These are phyloP conservation scores for Phoxinus phoxinus DNA, from an alignment of 2,113 vertebrate species.

Conservation along the genomic window DNA sequence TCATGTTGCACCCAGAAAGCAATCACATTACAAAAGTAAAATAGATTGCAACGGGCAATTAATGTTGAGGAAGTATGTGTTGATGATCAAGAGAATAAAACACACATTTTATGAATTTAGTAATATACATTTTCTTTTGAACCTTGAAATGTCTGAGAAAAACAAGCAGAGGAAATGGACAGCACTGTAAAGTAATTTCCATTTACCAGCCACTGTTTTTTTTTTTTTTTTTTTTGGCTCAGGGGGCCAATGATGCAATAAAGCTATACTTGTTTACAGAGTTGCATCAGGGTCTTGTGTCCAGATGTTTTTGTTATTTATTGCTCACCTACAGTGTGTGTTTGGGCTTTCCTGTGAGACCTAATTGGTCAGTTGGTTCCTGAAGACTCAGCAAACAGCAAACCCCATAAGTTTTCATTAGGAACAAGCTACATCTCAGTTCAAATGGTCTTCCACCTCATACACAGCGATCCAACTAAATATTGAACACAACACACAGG, in stretches of 20 bases:
- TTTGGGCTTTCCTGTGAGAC: conserved; percentile 46
- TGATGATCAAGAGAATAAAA: background rate
- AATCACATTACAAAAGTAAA: background rate
- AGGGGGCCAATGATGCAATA: conserved; percentile 42
- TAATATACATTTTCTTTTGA: background rate
- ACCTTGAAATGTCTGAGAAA: background rate
- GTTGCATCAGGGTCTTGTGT: conserved; percentile 45
- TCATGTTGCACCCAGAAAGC: background rate
- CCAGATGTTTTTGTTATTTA: conserved; percentile 41
- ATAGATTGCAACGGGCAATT: background rate
- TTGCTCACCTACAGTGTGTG: conserved; percentile 28
- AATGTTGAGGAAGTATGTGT: background rate
- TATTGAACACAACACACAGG: background rate
- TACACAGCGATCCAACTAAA: background rate
- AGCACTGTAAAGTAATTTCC: background rate
- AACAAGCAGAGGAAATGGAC: background rate
- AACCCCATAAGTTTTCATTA: conserved; percentile 30
- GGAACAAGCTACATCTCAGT: conserved; percentile 29
- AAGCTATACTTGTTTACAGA: conserved; percentile 28
- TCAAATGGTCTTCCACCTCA: conserved; percentile 10
- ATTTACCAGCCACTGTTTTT: background rate
- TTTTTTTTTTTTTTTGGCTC: background rate
- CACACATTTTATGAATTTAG: background rate
- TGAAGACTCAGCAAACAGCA: conserved; percentile 51
- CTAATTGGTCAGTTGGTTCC: conserved; percentile 49